Conservation (phyloP, 1,140 invertebrate species). For the Drosophila sechellia region DNA sequence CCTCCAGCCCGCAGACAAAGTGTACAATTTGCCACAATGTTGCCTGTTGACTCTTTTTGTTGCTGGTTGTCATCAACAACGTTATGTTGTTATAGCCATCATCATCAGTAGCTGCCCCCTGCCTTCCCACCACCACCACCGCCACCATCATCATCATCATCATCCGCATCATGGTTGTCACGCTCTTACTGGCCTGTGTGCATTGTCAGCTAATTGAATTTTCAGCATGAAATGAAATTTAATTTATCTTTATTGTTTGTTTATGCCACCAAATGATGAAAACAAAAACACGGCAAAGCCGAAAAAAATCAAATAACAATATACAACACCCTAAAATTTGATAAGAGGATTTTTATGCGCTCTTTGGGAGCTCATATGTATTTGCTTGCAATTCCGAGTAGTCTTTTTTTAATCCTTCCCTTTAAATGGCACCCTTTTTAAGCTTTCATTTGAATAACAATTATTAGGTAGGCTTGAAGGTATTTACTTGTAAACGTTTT, state of each 20-base stretch:
- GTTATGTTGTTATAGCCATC: slow-evolving; percentile 79
- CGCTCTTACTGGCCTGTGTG: slow-evolving; percentile 52
- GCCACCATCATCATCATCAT: background rate
- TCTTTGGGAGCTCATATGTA: slow-evolving; percentile 1
- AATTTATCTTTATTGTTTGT: slow-evolving; percentile 81
- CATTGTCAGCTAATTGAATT: slow-evolving; percentile 81
- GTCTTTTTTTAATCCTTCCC: background rate
- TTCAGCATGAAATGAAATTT: slow-evolving; percentile 79
- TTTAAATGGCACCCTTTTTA: background rate
- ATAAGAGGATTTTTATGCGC: slow-evolving; percentile 37
- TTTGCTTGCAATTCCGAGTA: background rate
- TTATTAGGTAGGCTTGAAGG: too few relatives aligned
- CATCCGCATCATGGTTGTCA: slow-evolving; percentile 30
- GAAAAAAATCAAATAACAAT: slow-evolving; percentile 31
- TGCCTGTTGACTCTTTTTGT: slow-evolving; percentile 34
- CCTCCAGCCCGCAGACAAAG: slow-evolving; percentile 54
- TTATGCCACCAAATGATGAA: slow-evolving; percentile 65
- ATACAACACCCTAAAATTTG: slow-evolving; percentile 42
- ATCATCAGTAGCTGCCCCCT: slow-evolving; percentile 35
- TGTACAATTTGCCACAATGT: slow-evolving; percentile 77
- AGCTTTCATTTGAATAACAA: background rate
- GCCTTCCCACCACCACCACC: background rate
- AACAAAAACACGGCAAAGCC: slow-evolving; percentile 21
- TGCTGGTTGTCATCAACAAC: slow-evolving; percentile 73
- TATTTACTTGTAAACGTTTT: too few relatives aligned